Percentiles rank a stretch among this genome's conserved stretches.
phyloP scores from a whole-genome alignment of 2,113 vertebrate genomes.

The Lasiurus cinereus region DNA sequence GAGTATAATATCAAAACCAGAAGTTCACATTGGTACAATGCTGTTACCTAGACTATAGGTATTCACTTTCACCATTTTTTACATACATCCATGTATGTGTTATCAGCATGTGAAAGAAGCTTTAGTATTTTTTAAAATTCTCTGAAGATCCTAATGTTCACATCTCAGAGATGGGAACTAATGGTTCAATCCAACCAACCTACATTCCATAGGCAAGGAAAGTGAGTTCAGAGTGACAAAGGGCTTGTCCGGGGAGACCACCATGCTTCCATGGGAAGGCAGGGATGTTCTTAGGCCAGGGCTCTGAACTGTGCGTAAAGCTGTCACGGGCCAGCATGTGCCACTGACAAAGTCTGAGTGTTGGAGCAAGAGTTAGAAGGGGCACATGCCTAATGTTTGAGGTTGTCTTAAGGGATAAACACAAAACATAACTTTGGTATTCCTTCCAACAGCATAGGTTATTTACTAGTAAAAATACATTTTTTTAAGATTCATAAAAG shows the following conservation, averaged over 20 bases:
- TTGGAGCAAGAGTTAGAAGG: background rate
- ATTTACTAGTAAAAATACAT: background rate
- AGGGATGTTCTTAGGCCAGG: background rate
- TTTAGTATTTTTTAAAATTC: background rate
- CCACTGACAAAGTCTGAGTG: background rate
- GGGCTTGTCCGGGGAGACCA: background rate
- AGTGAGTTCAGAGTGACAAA: background rate
- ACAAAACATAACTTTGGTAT: background rate
- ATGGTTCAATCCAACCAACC: background rate
- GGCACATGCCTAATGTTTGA: background rate
- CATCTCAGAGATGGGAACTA: background rate
- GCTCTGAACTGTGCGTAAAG: background rate
- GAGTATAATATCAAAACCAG: background rate
- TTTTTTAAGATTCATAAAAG: background rate
- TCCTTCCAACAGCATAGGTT: background rate
- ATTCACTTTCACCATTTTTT: background rate
- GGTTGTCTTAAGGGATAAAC: background rate
- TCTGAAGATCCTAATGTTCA: background rate
- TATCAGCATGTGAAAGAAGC: background rate
- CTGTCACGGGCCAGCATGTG: background rate
- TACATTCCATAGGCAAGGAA: background rate
- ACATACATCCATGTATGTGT: background rate
- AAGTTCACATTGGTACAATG: background rate
- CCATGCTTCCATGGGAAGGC: background rate
- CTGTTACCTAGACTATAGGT: background rate